Percentiles rank a stretch among this genome's conserved stretches.
phyloP scores from a whole-genome alignment of 2,113 vertebrate genomes.

The Salvator merianae region DNA sequence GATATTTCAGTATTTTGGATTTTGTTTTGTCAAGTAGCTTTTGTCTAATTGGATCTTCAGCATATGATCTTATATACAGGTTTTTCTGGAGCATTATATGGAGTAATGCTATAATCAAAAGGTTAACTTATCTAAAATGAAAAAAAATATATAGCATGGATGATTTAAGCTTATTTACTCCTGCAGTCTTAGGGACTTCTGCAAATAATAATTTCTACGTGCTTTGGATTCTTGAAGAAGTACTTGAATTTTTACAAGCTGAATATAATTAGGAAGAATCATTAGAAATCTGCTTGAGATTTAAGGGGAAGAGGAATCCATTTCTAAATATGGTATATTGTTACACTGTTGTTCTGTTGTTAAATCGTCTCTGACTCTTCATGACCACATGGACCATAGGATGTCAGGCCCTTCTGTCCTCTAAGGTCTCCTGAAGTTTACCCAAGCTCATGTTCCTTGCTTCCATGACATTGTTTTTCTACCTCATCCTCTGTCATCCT shows the following conservation, averaged over 20 bases:
- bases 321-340: background rate
- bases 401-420: too few species aligned
- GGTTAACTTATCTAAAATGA: too few species aligned
- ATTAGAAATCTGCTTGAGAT: background rate
- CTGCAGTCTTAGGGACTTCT: too few species aligned
- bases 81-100: background rate
- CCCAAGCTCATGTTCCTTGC: background rate
- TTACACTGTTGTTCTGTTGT: too few species aligned
- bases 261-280: background rate
- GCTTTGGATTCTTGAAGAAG: too few species aligned
- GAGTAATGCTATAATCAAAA: background rate
- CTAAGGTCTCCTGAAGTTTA: background rate
- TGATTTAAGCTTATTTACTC: too few species aligned
- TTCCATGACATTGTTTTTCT: too few species aligned
- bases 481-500: too few species aligned
- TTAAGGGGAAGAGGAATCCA: background rate
- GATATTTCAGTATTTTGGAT: conserved; percentile 2
- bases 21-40: background rate
- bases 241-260: too few species aligned
- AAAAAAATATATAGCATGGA: too few species aligned
- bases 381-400: too few species aligned
- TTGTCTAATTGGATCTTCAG: background rate
- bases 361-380: background rate
- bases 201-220: too few species aligned
- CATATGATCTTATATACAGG: background rate